Percentiles rank a stretch among this genome's conserved stretches.
These are phyloP conservation scores for Prorops nasuta DNA, from an alignment of 1,140 invertebrate genomes.

Conservation along the genomic window DNA sequence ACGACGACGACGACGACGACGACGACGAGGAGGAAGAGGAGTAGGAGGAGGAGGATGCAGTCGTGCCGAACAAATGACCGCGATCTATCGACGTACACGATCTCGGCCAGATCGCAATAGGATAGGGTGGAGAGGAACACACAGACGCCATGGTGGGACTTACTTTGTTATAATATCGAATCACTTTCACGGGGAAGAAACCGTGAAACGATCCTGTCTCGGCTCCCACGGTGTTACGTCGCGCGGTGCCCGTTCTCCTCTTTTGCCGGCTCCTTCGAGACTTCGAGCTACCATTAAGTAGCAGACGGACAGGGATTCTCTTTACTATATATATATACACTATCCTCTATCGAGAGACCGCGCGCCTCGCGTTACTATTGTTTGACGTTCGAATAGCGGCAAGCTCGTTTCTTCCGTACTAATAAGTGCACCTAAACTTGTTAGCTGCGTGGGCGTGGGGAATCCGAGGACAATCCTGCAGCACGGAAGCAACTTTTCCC, in stretches of 20 bases:
- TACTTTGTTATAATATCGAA: conserved; percentile 32
- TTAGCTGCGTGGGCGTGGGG: conserved; percentile 11
- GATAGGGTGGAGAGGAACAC: not conserved
- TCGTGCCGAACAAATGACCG: conserved; percentile 46
- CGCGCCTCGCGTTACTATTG: too few species aligned
- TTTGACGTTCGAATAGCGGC: conserved; percentile 18
- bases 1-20: too few species aligned
- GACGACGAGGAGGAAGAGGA: too few species aligned
- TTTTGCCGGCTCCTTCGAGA: not conserved
- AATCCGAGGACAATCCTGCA: too few species aligned
- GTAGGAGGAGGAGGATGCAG: conserved; percentile 37
- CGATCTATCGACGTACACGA: conserved; percentile 42
- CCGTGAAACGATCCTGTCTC: conserved; percentile 36
- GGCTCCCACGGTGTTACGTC: conserved; percentile 45
- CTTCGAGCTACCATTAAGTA: conserved; percentile 8
- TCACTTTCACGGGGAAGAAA: conserved; percentile 50
- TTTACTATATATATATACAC: too few species aligned
- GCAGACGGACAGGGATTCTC: too few species aligned
- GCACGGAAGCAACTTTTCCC: too few species aligned
- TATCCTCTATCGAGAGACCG: too few species aligned
- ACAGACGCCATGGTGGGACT: too few species aligned
- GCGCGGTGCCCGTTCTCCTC: conserved; percentile 1
- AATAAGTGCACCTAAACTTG: not conserved
- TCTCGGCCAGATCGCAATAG: conserved; percentile 15
- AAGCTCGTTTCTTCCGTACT: conserved; percentile 11